phyloP scores from a whole-genome alignment of 2,113 vertebrate genomes.

The Protobothrops flavoviridis region DNA sequence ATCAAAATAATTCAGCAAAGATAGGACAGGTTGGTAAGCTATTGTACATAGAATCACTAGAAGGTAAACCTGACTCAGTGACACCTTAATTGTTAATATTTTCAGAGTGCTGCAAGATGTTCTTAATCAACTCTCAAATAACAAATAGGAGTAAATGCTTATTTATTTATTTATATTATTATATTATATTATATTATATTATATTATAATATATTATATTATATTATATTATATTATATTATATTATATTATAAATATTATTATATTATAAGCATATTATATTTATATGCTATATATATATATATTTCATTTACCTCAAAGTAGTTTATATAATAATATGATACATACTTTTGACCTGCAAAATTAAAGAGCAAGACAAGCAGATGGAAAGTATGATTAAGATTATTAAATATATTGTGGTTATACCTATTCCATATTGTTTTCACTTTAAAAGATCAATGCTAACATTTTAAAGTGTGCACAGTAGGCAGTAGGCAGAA shows the following conservation, averaged over 20 bases:
- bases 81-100: background rate
- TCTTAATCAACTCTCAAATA: background rate
- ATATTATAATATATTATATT: no score
- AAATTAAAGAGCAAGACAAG: background rate
- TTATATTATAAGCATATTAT: no score
- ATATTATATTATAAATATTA: no score
- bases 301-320: background rate
- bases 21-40: background rate
- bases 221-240: no score
- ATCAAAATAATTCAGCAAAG: background rate
- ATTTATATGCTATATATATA: no score
- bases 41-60: background rate
- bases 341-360: background rate
- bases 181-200: no score
- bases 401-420: background rate
- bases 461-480: background rate
- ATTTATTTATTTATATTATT: background rate
- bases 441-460: background rate
- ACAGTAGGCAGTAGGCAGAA: background rate
- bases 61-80: background rate
- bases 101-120: background rate
- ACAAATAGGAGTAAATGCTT: background rate
- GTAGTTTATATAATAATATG: background rate
- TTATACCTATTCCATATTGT: background rate
- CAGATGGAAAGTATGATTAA: background rate